phyloP scores from a whole-genome alignment of 2,888 invertebrate genomes.

The Erebia aethiops region DNA sequence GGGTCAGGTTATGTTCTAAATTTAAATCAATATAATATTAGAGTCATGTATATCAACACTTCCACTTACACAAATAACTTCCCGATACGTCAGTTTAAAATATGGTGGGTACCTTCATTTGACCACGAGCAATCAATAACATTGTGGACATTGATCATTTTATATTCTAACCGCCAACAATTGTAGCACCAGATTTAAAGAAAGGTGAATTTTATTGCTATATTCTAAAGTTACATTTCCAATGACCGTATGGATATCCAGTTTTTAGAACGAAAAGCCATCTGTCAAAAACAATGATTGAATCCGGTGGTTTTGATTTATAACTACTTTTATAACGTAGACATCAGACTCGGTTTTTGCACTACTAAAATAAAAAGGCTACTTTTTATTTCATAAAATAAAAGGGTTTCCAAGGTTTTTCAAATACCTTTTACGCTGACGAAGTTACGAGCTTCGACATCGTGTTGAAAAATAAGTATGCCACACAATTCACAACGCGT shows the following conservation, averaged over 20 bases:
- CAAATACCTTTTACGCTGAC: too few relatives aligned
- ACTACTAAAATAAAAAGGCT: too few relatives aligned
- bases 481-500: not conserved
- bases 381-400: too few relatives aligned
- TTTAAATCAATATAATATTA: too few relatives aligned
- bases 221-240: constrained; percentile 36
- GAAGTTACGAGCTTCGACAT: too few relatives aligned
- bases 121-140: constrained; percentile 15
- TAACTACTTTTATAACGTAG: constrained; percentile 43
- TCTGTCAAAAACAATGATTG: constrained; percentile 49
- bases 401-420: too few relatives aligned
- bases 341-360: constrained; percentile 17
- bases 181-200: not conserved
- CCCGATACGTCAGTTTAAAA: constrained; percentile 7
- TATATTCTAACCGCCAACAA: constrained; percentile 20
- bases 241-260: constrained; percentile 19
- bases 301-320: constrained; percentile 48
- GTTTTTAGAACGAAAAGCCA: constrained; percentile 39
- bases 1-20: too few relatives aligned
- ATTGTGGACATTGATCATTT: constrained; percentile 25
- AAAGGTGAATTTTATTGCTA: constrained; percentile 26
- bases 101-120: not conserved
- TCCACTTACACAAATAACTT: not conserved
- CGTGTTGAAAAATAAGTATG: too few relatives aligned
- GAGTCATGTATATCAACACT: not conserved